These are phyloP conservation scores for Strigamia maritima DNA, from an alignment of 2,888 invertebrate genomes.

Conservation along the genomic window DNA sequence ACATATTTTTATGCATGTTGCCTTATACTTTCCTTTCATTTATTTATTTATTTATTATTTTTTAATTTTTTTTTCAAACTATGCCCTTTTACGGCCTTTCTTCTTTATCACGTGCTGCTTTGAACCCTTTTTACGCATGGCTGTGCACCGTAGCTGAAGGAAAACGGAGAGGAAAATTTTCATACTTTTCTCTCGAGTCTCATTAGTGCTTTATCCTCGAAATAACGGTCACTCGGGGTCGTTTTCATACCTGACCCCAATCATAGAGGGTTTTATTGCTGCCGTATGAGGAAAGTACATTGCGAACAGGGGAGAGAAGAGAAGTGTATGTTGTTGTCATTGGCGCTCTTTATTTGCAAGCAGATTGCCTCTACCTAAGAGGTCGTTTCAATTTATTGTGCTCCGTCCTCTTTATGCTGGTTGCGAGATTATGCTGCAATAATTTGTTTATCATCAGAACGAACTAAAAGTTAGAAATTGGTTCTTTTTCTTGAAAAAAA, in stretches of 20 bases:
- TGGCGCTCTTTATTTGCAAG: constrained; percentile 18
- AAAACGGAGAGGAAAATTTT: background rate
- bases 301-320: background rate
- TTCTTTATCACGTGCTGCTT: constrained; percentile 12
- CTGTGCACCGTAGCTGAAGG: background rate
- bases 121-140: constrained; percentile 2
- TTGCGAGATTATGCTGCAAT: constrained; percentile 12
- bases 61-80: background rate
- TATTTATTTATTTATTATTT: background rate
- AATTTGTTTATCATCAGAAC: constrained; percentile 21
- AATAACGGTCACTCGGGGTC: constrained; percentile 29
- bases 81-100: background rate
- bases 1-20: background rate
- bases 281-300: constrained; percentile 18
- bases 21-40: background rate
- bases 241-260: constrained; percentile 29
- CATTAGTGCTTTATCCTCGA: constrained; percentile 21
- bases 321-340: constrained; percentile 4
- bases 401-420: background rate
- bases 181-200: constrained; percentile 18
- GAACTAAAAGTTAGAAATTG: background rate
- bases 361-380: constrained; percentile 20
- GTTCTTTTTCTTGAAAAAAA: background rate
- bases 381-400: constrained; percentile 25
- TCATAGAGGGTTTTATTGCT: constrained; percentile 22